Evolutionary conservation across 2,797 vertebrate species (phyloP).

Genomic region (Ceryle rudis): DNA sequence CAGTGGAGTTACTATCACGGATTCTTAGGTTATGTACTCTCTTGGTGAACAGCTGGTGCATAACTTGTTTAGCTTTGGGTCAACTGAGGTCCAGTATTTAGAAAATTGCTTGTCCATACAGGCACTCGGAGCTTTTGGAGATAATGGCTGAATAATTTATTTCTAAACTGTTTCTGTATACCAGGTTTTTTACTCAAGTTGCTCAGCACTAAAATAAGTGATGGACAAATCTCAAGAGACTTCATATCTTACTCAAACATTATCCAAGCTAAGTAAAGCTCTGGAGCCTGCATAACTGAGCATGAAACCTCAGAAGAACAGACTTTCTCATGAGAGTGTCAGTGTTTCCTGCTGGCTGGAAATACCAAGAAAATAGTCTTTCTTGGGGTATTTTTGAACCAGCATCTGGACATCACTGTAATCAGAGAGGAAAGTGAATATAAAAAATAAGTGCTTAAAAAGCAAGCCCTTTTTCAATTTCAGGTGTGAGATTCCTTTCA

Average conservation of each 20-base stretch:
- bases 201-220: constrained; percentile 55
- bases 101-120: neutral
- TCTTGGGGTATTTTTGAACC: constrained; percentile 53
- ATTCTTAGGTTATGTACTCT: neutral
- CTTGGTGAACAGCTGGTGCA: neutral
- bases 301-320: constrained; percentile 63
- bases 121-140: neutral
- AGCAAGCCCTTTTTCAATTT: neutral
- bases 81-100: neutral
- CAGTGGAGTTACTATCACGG: neutral
- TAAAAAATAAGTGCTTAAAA: neutral
- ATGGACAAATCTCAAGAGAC: constrained; percentile 57
- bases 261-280: constrained; percentile 69
- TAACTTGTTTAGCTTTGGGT: neutral
- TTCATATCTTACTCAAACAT: constrained; percentile 68
- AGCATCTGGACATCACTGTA: neutral
- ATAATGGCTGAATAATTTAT: neutral
- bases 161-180: neutral
- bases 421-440: neutral
- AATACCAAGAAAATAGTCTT: constrained; percentile 53
- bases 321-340: constrained; percentile 71
- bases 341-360: constrained; percentile 53
- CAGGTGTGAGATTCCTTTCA: neutral
- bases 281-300: constrained; percentile 60
- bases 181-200: constrained; percentile 34